Evolutionary conservation across 1,140 invertebrate genomes (phyloP).

Genomic region (Episyrphus balteatus): DNA sequence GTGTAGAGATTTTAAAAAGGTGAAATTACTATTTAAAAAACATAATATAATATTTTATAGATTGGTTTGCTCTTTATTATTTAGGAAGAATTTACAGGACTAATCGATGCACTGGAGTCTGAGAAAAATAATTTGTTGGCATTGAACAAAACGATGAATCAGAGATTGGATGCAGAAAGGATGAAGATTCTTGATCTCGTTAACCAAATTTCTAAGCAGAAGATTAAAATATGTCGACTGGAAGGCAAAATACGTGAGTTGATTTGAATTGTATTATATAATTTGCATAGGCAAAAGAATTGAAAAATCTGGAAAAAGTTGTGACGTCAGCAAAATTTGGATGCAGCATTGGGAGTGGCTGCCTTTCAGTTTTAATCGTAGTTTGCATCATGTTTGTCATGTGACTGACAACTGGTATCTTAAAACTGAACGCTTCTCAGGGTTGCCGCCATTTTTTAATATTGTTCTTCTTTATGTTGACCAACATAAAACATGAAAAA

Average conservation of each 20-base stretch:
- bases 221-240: slow-evolving; percentile 22
- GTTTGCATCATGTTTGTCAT: too few relatives aligned
- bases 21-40: neutral
- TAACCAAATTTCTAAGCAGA: slow-evolving; percentile 20
- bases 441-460: too few relatives aligned
- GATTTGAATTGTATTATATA: neutral
- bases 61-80: slow-evolving; percentile 1
- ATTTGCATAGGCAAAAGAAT: neutral
- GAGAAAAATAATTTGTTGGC: slow-evolving; percentile 44
- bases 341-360: too few relatives aligned
- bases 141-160: slow-evolving; percentile 38
- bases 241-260: slow-evolving; percentile 20
- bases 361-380: too few relatives aligned
- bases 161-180: slow-evolving; percentile 42
- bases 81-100: slow-evolving; percentile 30
- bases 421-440: too few relatives aligned
- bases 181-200: slow-evolving; percentile 13
- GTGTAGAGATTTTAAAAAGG: slow-evolving; percentile 30
- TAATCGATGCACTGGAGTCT: slow-evolving; percentile 41
- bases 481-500: too few relatives aligned
- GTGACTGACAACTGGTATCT: too few relatives aligned
- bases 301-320: neutral
- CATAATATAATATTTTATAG: neutral
- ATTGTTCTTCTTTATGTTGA: too few relatives aligned
- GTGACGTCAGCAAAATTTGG: neutral